Evolutionary conservation across 2,888 invertebrate species (phyloP).

Genomic region (Cacoxenus indagator): DNA sequence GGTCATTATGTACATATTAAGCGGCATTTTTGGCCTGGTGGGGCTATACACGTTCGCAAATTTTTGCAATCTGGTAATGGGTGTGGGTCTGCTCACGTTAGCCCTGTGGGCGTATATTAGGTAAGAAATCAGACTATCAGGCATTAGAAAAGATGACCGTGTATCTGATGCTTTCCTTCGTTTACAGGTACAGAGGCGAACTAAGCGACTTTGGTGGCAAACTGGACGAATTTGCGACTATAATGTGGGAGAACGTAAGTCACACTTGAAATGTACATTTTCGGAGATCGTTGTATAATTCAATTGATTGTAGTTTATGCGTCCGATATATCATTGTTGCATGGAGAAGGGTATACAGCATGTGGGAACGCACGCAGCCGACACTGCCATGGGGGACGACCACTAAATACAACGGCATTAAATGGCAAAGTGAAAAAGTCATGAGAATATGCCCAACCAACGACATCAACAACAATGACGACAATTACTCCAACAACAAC

Average conservation of each 20-base stretch:
- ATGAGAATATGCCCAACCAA: conserved; percentile 72
- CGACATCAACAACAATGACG: no score
- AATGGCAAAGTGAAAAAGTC: conserved; percentile 71
- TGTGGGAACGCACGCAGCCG: conserved; percentile 84
- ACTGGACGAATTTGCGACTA: conserved; percentile 89
- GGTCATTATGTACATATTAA: conserved; percentile 88
- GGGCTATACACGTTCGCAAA: conserved; percentile 88
- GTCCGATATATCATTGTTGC: conserved; percentile 84
- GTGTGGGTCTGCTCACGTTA: conserved; percentile 84
- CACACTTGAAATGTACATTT: neutral
- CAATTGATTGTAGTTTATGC: conserved; percentile 80
- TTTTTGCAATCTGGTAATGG: conserved; percentile 87
- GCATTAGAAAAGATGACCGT: neutral
- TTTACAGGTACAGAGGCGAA: conserved; percentile 94
- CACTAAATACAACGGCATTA: conserved; percentile 50
- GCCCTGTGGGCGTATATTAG: conserved; percentile 93
- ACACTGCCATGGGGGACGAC: conserved; percentile 76
- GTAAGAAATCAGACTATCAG: no score
- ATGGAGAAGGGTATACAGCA: conserved; percentile 87
- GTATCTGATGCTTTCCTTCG: neutral
- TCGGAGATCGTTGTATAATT: conserved; percentile 45
- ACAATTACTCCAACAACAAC: conserved; percentile 24
- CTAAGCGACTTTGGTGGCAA: conserved; percentile 87
- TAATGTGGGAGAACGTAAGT: conserved; percentile 94
- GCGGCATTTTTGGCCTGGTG: conserved; percentile 87